Base-by-base conservation (phyloP, 1,140 invertebrate genomes). In the Diorhabda carinulata region DNA sequence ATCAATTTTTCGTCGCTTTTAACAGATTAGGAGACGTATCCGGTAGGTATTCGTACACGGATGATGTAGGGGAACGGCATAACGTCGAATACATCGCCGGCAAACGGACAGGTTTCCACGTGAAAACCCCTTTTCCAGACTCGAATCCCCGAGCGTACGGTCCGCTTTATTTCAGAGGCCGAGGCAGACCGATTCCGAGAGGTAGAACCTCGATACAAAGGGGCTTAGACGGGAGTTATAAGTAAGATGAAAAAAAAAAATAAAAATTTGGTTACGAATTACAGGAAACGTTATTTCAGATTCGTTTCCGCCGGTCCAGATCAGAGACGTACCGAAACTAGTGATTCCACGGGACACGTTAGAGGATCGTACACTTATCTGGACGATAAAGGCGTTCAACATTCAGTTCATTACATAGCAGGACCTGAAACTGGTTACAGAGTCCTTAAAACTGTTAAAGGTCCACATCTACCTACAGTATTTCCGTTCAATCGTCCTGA, bases 361-460 rank as follows among this genome's bases (percentile, higher is more conserved):
- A 79, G 88, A 64, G 90, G 90, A 45, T 90, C 89, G 0, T 92
- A 91, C 79, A 89, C 89, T 4, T 92, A 90, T 76, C 78, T 91
- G 9, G 90, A 91, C 75, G 89, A 91, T 74, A 89, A 90, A 83
- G 89, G 89, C 2, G 84, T 88, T 40, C 89, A 90, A 81, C 85
- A 83, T 64, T 77, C 89, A 0, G 89, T 90, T 2, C 86, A 91
- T 76, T 91, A 91, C 75, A 90, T 90, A 69, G 90, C 90, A 2
- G 90, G 90, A 2, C 89, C 90, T 0, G 87, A 88, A 45, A 91
- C 90, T 44, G 90, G 90, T n/a, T 91, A 90, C 72, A 83, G 88
- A 6, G 86, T 91, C 3, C 81, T 91, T 25, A 88, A 87, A 76
- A 87, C 86, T 72, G 84, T 83, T 52, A 86, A 87, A 73, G 86